Base-by-base conservation (phyloP, 2,888 invertebrate species). In the Lasius fuliginosus region DNA sequence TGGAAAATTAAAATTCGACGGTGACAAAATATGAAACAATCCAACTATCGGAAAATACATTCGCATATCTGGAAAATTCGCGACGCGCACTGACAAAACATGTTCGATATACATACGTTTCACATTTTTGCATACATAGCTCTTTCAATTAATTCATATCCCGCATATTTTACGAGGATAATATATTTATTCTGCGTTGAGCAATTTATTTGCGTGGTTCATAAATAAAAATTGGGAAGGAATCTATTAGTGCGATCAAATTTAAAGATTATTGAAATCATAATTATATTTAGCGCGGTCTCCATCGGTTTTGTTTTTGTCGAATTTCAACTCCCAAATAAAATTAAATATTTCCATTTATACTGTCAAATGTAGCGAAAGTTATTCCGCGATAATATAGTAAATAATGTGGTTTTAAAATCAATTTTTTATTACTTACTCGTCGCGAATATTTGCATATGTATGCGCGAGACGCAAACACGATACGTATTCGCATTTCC, bases 391-490 rank as follows among this genome's bases (percentile, higher is more conserved):
- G 60, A 62, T 56, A 71, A 33, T 71, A 60, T n/a, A 27, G 62
- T 62, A 71, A 81, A 81, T 81, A 81, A 81, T 71, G 71, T 36
- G 71, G 36, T 36, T 71, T 71, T 36, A 46, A 81, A 71, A 71
- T 46, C 36, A 81, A 36, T 60, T 81, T 81, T 71, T 71, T 36
- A n/a, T 53, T n/a, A 71, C 69, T 18, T 30, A 60, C 36, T 71
- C 46, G 18, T 46, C 60, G n/a, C 33, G 12, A n/a, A 27, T 69
- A 27, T 36, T 42, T 42, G 46, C 79, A 56, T 27, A 49, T 58
- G 42, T 23, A 46, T 18, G 33, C 23, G 58, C 56, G 65, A 46
- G 46, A 30, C 12, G 46, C 23, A 60, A 58, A 69, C 71, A 60
- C 36, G 58, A 71, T 60, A 36, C 71, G 71, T 60, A 79, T 79